Conservation (phyloP, 23 tunicate genomes). For the Ciona savignyi region DNA sequence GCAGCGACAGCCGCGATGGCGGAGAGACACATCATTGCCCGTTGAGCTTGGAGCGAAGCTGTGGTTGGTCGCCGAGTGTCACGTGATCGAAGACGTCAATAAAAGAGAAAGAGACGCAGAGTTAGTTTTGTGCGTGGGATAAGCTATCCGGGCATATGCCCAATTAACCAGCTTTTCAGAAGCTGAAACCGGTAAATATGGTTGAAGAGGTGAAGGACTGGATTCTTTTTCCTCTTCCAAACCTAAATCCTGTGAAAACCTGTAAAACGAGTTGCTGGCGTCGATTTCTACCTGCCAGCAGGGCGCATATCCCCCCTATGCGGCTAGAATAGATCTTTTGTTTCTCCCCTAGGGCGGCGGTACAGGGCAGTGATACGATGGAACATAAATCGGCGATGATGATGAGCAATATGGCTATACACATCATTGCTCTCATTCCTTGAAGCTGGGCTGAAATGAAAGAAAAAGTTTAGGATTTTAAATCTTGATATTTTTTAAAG, state of each 20-base stretch:
- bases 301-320: conserved; percentile 39
- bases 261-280: background rate
- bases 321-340: conserved; percentile 27
- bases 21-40: conserved; percentile 85
- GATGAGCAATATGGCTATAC: conserved; percentile 35
- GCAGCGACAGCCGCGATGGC: conserved; percentile 48
- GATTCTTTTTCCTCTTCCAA: conserved; percentile 23
- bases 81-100: background rate
- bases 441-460: conserved; percentile 41
- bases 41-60: conserved; percentile 65
- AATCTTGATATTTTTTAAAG: no score
- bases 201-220: no score
- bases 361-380: conserved; percentile 57
- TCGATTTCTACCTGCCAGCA: conserved; percentile 71
- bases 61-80: background rate
- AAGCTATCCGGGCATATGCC: background rate
- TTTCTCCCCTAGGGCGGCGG: conserved; percentile 14
- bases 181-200: no score
- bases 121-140: conserved; percentile 4
- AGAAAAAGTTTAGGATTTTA: no score
- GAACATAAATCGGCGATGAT: conserved; percentile 12
- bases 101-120: conserved; percentile 4
- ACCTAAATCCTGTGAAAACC: conserved; percentile 9
- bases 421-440: conserved; percentile 80
- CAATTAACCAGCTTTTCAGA: no score